phyloP scores from a whole-genome alignment of 2,797 vertebrate species.

The Halcyon smyrnensis region DNA sequence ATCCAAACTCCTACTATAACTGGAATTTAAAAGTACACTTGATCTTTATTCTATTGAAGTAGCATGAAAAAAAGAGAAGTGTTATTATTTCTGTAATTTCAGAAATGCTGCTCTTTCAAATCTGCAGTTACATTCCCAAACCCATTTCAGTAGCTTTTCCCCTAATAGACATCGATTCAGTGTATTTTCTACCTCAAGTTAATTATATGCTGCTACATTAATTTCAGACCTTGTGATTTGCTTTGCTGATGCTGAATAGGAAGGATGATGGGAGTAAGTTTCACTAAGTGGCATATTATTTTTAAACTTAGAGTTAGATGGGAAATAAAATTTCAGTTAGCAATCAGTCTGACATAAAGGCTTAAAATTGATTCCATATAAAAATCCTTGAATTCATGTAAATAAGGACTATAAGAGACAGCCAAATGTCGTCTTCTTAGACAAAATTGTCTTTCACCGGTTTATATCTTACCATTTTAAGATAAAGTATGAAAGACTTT shows the following conservation, averaged over 20 bases:
- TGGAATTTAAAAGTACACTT: constrained; percentile 35
- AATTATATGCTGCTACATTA: neutral
- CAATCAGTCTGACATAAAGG: neutral
- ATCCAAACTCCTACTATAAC: neutral
- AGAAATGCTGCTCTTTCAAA: neutral
- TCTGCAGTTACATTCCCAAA: neutral
- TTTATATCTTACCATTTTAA: neutral
- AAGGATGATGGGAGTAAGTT: neutral
- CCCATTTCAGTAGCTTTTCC: neutral
- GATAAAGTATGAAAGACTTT: neutral
- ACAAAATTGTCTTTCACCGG: neutral
- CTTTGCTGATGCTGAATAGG: neutral
- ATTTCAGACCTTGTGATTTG: neutral
- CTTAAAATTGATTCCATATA: neutral
- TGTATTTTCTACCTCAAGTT: neutral
- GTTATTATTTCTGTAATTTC: neutral
- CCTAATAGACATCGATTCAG: neutral
- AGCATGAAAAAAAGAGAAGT: neutral
- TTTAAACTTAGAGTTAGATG: neutral
- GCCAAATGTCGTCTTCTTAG: neutral
- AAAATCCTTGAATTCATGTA: neutral
- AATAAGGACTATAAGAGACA: neutral
- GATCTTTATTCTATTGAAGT: neutral
- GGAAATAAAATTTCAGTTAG: neutral
- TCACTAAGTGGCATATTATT: neutral